These are phyloP conservation scores for Eilema caniola DNA, from an alignment of 2,888 invertebrate genomes.

Conservation along the genomic window DNA sequence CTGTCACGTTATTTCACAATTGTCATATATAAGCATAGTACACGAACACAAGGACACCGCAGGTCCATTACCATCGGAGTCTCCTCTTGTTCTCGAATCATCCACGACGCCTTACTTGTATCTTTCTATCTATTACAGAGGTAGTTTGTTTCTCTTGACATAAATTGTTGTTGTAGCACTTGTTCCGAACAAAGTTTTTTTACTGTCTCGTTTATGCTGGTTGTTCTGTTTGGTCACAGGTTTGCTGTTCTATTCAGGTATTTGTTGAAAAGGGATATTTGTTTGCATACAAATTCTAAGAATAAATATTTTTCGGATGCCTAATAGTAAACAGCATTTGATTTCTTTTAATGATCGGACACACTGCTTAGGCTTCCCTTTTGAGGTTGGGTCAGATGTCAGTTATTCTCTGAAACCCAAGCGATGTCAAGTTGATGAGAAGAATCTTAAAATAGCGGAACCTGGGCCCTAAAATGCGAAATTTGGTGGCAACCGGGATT, in stretches of 20 bases:
- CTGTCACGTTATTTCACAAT: not conserved
- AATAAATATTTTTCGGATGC: not conserved
- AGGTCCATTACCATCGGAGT: constrained; percentile 40
- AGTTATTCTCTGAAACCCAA: too few relatives aligned
- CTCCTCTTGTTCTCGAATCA: constrained; percentile 79
- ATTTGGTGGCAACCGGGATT: too few relatives aligned
- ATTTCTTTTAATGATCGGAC: too few relatives aligned
- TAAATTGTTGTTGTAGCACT: constrained; percentile 76
- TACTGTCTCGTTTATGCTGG: constrained; percentile 55
- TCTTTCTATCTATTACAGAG: constrained; percentile 81
- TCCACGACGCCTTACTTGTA: constrained; percentile 85
- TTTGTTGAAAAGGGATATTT: constrained; percentile 35
- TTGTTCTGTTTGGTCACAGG: constrained; percentile 52
- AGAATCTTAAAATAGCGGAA: too few relatives aligned
- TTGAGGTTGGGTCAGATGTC: too few relatives aligned
- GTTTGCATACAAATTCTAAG: constrained; percentile 8
- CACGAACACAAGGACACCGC: not conserved
- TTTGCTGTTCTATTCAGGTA: constrained; percentile 40
- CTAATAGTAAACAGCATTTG: too few relatives aligned
- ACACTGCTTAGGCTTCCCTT: too few relatives aligned
- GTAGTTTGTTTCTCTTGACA: constrained; percentile 79
- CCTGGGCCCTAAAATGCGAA: too few relatives aligned
- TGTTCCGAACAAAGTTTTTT: constrained; percentile 58
- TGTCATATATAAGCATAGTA: not conserved
- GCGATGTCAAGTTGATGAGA: too few relatives aligned